Percentiles rank a stretch among this genome's conserved stretches.
These are phyloP conservation scores for Philonicus albiceps DNA, from an alignment of 2,888 invertebrate species.

Conservation along the genomic window DNA sequence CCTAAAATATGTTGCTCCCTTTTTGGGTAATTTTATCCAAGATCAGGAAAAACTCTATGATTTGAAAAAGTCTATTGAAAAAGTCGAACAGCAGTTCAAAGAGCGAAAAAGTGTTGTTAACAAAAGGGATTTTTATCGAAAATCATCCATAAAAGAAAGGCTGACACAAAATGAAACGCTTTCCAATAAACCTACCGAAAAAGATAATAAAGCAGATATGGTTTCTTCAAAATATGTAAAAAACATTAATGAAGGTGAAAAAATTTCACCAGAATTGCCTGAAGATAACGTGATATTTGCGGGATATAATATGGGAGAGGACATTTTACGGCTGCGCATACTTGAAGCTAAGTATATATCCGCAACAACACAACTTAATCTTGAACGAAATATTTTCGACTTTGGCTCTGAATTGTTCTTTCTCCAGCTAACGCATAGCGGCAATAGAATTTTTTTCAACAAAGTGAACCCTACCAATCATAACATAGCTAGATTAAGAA, in stretches of 20 bases:
- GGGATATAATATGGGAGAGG: not conserved
- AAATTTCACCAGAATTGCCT: not conserved
- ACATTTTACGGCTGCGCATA: not conserved
- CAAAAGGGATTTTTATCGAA: not conserved
- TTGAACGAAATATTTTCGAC: not conserved
- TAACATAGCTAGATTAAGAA: not conserved
- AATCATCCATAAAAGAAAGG: not conserved
- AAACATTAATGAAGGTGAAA: not conserved
- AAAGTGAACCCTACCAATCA: not conserved
- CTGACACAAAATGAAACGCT: not conserved
- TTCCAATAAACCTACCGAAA: not conserved
- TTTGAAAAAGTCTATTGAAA: not conserved
- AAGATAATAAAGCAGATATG: not conserved
- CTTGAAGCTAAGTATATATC: not conserved
- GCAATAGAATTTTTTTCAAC: not conserved
- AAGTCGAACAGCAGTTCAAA: not conserved
- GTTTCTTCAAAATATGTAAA: not conserved
- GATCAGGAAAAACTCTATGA: not conserved
- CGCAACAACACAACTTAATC: not conserved
- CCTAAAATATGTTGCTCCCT: slow-evolving; percentile 14
- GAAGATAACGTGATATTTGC: not conserved
- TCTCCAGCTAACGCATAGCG: not conserved
- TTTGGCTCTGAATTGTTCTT: not conserved
- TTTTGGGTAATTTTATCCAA: slow-evolving; percentile 20
- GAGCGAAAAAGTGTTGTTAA: not conserved